Conservation (phyloP, 2,797 vertebrate genomes). For the Loris lydekkerianus region DNA sequence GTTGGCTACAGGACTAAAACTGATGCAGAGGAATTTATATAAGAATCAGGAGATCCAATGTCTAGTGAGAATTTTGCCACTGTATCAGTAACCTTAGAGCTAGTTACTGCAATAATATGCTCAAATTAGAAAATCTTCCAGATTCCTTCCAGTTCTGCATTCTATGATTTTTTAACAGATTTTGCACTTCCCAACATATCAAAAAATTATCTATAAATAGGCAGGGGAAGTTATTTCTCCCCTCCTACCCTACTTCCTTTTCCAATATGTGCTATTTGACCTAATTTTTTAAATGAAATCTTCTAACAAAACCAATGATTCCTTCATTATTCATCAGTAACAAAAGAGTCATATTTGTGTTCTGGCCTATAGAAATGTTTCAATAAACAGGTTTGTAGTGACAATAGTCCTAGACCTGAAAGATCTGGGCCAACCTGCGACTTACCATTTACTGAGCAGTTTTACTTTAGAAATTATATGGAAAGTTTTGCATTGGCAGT, state of each 20-base stretch:
- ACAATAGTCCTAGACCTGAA: not conserved
- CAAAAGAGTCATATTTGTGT: not conserved
- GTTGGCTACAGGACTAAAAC: not conserved
- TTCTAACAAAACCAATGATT: not conserved
- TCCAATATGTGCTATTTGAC: not conserved
- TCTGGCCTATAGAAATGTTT: not conserved
- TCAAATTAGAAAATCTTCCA: constrained; percentile 35
- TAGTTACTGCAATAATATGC: not conserved
- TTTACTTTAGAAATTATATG: not conserved
- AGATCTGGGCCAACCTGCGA: not conserved
- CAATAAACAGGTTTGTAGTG: not conserved
- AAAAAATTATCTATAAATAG: not conserved
- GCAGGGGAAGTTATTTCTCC: not conserved
- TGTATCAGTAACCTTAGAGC: not conserved
- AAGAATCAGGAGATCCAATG: not conserved
- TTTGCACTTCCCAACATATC: not conserved
- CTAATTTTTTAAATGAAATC: not conserved
- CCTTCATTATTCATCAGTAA: not conserved
- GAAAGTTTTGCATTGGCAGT: not conserved
- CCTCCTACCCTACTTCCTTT: not conserved
- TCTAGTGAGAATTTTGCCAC: not conserved
- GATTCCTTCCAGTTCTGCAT: not conserved
- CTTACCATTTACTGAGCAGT: not conserved
- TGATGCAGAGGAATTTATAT: not conserved
- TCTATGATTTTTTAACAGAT: not conserved